These are phyloP conservation scores for Micrasema longulum DNA, from an alignment of 1,140 invertebrate species.

Conservation along the genomic window DNA sequence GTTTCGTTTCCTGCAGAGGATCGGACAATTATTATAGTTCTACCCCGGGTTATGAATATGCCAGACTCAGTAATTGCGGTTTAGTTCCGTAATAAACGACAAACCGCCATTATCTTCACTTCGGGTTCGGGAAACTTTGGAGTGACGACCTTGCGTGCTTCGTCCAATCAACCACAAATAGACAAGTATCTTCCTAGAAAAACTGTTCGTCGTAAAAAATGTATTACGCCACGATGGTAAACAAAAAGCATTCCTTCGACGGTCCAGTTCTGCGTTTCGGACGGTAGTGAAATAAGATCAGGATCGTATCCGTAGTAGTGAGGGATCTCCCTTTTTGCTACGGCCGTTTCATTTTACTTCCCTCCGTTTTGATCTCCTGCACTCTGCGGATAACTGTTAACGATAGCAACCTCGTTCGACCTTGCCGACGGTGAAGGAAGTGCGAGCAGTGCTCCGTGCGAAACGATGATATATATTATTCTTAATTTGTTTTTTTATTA, in stretches of 20 bases:
- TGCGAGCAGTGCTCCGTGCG: not conserved
- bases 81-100: conserved; percentile 9
- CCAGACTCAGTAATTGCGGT: not conserved
- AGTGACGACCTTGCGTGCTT: conserved; percentile 2
- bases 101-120: not conserved
- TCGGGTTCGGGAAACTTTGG: conserved; percentile 2
- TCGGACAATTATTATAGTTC: too few relatives aligned
- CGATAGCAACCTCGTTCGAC: conserved; percentile 13
- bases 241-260: too few relatives aligned
- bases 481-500: conserved; percentile 16
- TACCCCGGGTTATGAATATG: not conserved
- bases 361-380: not conserved
- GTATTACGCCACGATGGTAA: too few relatives aligned
- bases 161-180: conserved; percentile 3
- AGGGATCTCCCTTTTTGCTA: too few relatives aligned
- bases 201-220: not conserved
- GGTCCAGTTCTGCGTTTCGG: too few relatives aligned
- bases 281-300: too few relatives aligned
- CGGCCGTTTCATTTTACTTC: not conserved
- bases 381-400: conserved; percentile 22
- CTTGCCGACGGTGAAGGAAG: conserved; percentile 16
- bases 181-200: not conserved
- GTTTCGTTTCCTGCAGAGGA: too few relatives aligned
- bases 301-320: too few relatives aligned
- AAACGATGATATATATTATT: conserved; percentile 19